Evolutionary conservation across 2,113 vertebrate genomes (phyloP), one percentile per base, ranked within the genome.

Genomic region (Mola mola): DNA sequence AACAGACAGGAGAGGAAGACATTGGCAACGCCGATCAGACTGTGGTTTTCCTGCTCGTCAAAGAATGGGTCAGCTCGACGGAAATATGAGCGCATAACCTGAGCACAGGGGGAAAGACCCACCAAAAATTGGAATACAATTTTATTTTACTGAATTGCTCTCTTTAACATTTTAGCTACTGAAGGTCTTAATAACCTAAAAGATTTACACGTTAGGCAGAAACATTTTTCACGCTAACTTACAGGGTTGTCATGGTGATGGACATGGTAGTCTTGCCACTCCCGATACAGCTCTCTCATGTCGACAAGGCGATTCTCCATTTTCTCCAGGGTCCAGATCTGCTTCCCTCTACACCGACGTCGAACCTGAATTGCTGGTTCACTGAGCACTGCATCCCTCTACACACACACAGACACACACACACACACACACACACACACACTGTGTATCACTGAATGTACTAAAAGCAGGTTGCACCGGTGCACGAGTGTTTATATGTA

Each of bases 291-390:
- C 61, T 99, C 97, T 67, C 96, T 92, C 94, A 99, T 99, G 67
- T 99, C 96, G 37, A 99, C 90, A 73, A 99, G 68, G 4, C 97
- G 92, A 74, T 98, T 99, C 76, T 98, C 97, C 91, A 95, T 93
- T 84, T 98, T 99, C 79, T 99, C 97, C 86, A 99, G 79, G 33
- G 95, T 96, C 97, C 96, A 99, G 56, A 98, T 97, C 90, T 98
- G 97, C 66, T 98, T 98, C 24, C 96, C 96, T 76, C 94, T 94
- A 31, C 95, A 95, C 46, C 95, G 96, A 8, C 97, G 92, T n/a
- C 97, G 92, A 68, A 99, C 95, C 69, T 98, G 96, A 79, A 99
- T 93, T 0, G 97, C 96, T 17, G 96, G 97, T 72, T 99, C 97
- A 0, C 96, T 98, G 42, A 99, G 95, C 61, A 97, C 93, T 8